phyloP scores from a whole-genome alignment of 2,797 vertebrate species.

The Malacoraja senta region DNA sequence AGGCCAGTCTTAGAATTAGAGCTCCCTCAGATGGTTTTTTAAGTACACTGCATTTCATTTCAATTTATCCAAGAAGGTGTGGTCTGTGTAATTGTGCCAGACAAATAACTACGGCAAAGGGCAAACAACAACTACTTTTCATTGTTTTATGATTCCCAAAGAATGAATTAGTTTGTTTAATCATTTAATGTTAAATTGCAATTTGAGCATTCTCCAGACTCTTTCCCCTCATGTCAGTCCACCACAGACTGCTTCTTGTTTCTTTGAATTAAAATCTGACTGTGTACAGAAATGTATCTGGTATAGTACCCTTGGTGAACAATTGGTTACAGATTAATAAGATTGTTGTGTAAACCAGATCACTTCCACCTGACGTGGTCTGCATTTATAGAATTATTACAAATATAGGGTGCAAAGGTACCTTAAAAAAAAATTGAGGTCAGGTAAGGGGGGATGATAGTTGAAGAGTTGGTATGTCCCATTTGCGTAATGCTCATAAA shows the following conservation, averaged over 20 bases:
- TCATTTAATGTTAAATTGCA: neutral
- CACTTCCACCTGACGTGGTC: no score
- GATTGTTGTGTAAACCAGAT: no score
- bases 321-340: neutral
- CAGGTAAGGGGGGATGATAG: no score
- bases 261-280: neutral
- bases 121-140: neutral
- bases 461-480: no score
- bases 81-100: neutral
- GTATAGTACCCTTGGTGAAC: neutral
- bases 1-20: neutral
- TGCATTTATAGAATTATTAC: no score
- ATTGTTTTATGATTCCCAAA: neutral
- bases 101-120: neutral
- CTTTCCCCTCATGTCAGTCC: neutral
- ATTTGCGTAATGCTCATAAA: no score
- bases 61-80: neutral
- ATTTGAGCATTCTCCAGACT: neutral
- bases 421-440: no score
- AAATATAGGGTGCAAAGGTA: no score
- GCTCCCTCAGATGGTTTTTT: conserved; percentile 19
- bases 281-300: neutral
- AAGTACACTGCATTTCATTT: neutral
- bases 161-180: neutral
- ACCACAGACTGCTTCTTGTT: neutral